Evolutionary conservation across 2,888 invertebrate genomes (phyloP), one percentile per base, ranked within the genome.

Genomic region (Dasypolia templi): DNA sequence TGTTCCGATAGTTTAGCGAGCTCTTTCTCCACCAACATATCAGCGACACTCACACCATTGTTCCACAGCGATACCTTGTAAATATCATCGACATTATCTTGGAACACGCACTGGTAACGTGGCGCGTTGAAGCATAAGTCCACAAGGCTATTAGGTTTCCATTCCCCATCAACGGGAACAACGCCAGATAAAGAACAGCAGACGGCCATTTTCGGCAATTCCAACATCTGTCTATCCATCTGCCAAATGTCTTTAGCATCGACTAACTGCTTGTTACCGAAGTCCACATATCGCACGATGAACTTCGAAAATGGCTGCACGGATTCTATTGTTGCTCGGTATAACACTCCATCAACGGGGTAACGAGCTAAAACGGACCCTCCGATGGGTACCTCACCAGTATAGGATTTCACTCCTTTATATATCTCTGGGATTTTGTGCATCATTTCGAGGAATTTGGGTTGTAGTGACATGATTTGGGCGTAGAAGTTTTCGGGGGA

Each of bases 241-340:
- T 97, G 97, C 97, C 97, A 98, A 39, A 98, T 97, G 85, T 97
- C 97, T 77, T 94, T 96, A 0, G 95, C 94, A 62, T 97, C 96
- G 0, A 98, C 97, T 0, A 97, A 94, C 56, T 97, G 97, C 72
- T 96, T 96, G 88, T 98, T 98, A 5, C 98, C 98, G 86, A 97
- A 98, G 92, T 98, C 98, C 0, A 98, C 96, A 88, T 97, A 98
- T 42, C 97, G 96, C 0, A 98, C 97, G 73, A 97, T 96, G 90
- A 97, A 97, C 85, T 97, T 97, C 1, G 96, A 96, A 58, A 96
- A 92, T 80, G 97, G 96, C 76, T 97, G 97, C 59, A 96, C 95
- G 5, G 97, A 96, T 1, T 97, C 90, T 0, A 98, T 94, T 51
- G 97, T 97, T 0, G 98, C 98, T 66, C 98, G 95, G 90, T 98